Percentiles rank a stretch among this genome's conserved stretches.
Conservation (phyloP, 2,797 vertebrate genomes). For the Pogoniulus pusillus region DNA sequence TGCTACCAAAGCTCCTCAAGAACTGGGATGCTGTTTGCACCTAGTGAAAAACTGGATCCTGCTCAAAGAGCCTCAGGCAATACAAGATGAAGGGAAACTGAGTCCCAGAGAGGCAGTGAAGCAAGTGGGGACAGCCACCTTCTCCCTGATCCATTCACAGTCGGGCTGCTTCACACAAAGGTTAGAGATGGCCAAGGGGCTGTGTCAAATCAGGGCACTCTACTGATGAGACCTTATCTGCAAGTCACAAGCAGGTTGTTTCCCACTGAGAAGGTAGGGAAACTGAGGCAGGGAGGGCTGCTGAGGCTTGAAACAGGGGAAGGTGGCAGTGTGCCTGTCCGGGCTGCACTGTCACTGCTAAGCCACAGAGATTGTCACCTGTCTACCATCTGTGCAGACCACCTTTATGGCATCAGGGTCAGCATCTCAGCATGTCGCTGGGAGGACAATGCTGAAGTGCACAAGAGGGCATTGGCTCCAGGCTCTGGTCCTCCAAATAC, state of each 20-base stretch:
- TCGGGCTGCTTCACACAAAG: rapidly evolving
- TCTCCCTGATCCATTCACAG: not conserved
- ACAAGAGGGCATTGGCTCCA: not conserved
- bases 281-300: not conserved
- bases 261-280: not conserved
- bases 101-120: not conserved
- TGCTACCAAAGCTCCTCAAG: not conserved
- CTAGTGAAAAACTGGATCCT: not conserved
- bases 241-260: not conserved
- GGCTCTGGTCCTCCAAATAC: not conserved
- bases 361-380: not conserved
- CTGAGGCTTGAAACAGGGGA: not conserved
- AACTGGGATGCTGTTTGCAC: not conserved
- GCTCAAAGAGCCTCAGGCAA: not conserved
- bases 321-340: not conserved
- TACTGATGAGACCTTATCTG: not conserved
- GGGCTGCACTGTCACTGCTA: not conserved
- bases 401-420: not conserved
- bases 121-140: rapidly evolving
- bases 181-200: not conserved
- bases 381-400: not conserved
- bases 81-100: not conserved
- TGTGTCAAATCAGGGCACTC: not conserved
- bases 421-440: not conserved
- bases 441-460: rapidly evolving